Percentiles rank a stretch among this genome's conserved stretches.
These are phyloP conservation scores for Nezara viridula DNA, from an alignment of 2,888 invertebrate species.

Conservation along the genomic window DNA sequence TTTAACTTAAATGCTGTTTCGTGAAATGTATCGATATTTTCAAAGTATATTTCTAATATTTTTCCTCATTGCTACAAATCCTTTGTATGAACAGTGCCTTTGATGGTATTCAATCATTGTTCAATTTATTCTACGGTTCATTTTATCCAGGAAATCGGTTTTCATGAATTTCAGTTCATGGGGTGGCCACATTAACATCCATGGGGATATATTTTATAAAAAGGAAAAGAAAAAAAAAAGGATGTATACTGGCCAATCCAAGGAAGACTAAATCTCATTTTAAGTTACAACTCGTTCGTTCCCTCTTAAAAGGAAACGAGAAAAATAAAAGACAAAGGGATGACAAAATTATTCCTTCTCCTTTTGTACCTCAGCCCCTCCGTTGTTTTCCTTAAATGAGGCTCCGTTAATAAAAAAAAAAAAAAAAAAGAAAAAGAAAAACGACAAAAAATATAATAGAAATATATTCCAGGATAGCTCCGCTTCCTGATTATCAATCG, in stretches of 20 bases:
- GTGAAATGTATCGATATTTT: neutral
- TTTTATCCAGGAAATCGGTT: neutral
- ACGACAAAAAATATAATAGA: neutral
- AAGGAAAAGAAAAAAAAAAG: neutral
- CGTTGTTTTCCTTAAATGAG: slow-evolving; percentile 34
- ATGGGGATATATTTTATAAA: neutral
- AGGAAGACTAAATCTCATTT: slow-evolving; percentile 31
- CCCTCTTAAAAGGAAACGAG: slow-evolving; percentile 33
- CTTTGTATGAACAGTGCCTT: neutral
- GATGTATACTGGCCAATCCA: neutral
- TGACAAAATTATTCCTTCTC: slow-evolving; percentile 32
- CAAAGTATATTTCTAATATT: neutral
- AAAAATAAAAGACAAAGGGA: slow-evolving; percentile 41
- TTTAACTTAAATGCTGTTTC: too few relatives aligned
- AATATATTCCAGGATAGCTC: slow-evolving; percentile 4
- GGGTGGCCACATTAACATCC: neutral
- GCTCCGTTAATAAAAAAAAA: neutral
- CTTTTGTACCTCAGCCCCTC: slow-evolving; percentile 21
- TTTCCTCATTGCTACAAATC: neutral
- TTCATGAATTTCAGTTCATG: neutral
- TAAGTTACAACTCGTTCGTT: slow-evolving; percentile 37
- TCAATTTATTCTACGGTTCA: neutral
- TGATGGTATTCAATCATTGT: neutral
- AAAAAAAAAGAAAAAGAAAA: neutral
- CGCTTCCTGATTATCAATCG: neutral